These are phyloP conservation scores for Odontamblyopus lacepedii DNA, from an alignment of 2,797 vertebrate genomes.

Conservation along the genomic window DNA sequence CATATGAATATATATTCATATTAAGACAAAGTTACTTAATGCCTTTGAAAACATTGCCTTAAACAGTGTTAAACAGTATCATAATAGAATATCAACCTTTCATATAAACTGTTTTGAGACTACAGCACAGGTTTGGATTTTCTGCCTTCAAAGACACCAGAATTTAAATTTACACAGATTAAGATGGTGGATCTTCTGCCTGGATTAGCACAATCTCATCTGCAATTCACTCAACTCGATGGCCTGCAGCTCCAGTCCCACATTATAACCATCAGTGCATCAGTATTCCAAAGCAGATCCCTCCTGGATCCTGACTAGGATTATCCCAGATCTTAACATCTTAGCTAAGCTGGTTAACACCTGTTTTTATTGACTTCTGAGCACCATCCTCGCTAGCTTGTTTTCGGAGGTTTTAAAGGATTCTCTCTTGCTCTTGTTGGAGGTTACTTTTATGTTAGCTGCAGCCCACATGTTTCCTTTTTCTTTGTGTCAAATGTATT, in stretches of 20 bases:
- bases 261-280: conserved; percentile 72
- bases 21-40: background rate
- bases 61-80: background rate
- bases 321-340: conserved; percentile 77
- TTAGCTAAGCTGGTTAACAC: conserved; percentile 81
- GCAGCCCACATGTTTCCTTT: conserved; percentile 32
- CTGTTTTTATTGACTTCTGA: conserved; percentile 83
- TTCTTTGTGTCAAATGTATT: conserved; percentile 22
- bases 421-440: conserved; percentile 43
- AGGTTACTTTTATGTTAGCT: conserved; percentile 34
- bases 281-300: conserved; percentile 74
- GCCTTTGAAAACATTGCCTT: background rate
- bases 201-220: background rate
- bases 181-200: background rate
- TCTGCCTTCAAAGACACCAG: background rate
- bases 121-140: background rate
- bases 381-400: conserved; percentile 48
- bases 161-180: background rate
- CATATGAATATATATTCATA: background rate
- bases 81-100: background rate
- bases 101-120: background rate
- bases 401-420: conserved; percentile 60
- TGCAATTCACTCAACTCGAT: conserved; percentile 39
- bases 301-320: conserved; percentile 72
- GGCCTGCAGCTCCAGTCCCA: conserved; percentile 33